phyloP scores from a whole-genome alignment of 2,888 invertebrate species.

The Coelopa pilipes region DNA sequence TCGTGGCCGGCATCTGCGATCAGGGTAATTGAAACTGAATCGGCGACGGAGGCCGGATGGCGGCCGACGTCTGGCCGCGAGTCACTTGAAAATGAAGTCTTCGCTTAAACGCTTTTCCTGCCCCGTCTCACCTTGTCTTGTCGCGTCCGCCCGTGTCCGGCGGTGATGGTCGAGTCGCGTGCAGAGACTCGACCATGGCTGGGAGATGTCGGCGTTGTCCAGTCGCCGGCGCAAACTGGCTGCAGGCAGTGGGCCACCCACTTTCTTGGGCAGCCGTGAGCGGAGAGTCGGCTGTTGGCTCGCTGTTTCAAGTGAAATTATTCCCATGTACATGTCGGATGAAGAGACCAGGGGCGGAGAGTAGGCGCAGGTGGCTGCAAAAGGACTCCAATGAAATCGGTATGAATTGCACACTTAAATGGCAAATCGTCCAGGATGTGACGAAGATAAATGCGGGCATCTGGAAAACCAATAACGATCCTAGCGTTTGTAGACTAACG shows the following conservation, averaged over 20 bases:
- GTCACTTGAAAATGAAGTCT: not conserved
- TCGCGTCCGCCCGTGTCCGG: no score
- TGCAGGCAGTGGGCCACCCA: slow-evolving; percentile 55
- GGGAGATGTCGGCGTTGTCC: slow-evolving; percentile 1
- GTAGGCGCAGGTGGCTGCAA: not conserved
- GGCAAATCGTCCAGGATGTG: no score
- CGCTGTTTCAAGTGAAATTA: no score
- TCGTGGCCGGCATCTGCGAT: slow-evolving; percentile 7
- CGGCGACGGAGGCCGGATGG: not conserved
- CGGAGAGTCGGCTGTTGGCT: not conserved
- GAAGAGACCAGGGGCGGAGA: no score
- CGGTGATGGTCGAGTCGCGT: slow-evolving; percentile 24
- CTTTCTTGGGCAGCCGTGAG: slow-evolving; percentile 40
- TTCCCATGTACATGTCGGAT: no score
- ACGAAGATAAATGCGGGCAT: no score
- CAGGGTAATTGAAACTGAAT: slow-evolving; percentile 20
- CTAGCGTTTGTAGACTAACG: no score
- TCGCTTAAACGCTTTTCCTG: not conserved
- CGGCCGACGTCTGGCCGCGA: slow-evolving; percentile 14
- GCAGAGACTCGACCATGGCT: not conserved
- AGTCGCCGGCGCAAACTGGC: slow-evolving; percentile 44
- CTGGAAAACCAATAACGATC: no score
- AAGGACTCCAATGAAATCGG: not conserved
- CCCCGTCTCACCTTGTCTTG: no score
- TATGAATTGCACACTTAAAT: no score